A percentile compares a stretch with the other conserved stretches of the same genome.
phyloP scores from a whole-genome alignment of 2,888 invertebrate species.

The Ormyrus pomaceus region DNA sequence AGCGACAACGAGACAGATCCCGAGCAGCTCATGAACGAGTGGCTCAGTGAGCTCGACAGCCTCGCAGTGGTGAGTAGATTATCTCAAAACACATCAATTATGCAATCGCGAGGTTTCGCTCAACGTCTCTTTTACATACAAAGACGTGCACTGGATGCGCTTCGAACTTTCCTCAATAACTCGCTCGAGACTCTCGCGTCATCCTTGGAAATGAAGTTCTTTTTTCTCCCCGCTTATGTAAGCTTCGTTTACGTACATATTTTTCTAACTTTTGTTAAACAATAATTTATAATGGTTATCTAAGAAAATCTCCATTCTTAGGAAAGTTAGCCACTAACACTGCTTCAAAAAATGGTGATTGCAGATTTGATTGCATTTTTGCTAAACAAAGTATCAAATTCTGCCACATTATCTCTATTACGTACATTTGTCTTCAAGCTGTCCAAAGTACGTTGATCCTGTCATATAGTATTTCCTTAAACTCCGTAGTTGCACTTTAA shows the following conservation, averaged over 20 bases:
- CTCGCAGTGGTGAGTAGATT: slow-evolving; percentile 82
- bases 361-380: not conserved
- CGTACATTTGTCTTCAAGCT: not conserved
- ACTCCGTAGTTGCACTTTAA: not conserved
- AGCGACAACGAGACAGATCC: slow-evolving; percentile 84
- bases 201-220: slow-evolving; percentile 1
- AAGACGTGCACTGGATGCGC: not conserved
- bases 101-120: slow-evolving; percentile 3
- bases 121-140: not conserved
- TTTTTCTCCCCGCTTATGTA: not conserved
- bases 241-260: not conserved
- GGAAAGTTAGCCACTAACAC: too few relatives aligned
- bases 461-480: slow-evolving; percentile 4
- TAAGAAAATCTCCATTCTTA: too few relatives aligned
- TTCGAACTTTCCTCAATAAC: not conserved
- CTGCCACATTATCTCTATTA: not conserved
- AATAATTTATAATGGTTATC: not conserved
- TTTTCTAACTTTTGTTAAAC: not conserved
- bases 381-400: slow-evolving; percentile 12
- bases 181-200: not conserved
- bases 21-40: slow-evolving; percentile 86
- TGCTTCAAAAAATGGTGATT: not conserved
- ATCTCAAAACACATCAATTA: slow-evolving; percentile 20
- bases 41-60: slow-evolving; percentile 86
- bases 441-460: not conserved